Evolutionary conservation across 1,140 invertebrate genomes (phyloP), one percentile per base, ranked within the genome.

Genomic region (Eupristina koningsbergeri): DNA sequence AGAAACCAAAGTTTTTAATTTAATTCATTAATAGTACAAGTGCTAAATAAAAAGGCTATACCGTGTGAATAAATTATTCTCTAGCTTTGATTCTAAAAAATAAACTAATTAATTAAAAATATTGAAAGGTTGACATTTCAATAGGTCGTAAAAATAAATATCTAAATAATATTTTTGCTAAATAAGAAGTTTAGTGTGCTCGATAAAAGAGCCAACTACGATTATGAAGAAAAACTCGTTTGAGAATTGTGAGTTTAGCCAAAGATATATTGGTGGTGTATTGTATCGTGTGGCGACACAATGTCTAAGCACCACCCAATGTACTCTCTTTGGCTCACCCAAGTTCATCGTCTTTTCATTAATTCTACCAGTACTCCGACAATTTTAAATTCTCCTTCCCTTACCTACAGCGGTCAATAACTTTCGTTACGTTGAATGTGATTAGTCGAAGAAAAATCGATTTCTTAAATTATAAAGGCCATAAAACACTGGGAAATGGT

Each of bases 241-340:
- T 19, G 2, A 19, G 29, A 50, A 50, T 11, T 31, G 19, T 26
- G 26, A 19, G 26, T 13, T 50, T 22, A 3, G 22, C 53, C 3
- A 2, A 13, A 58, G 53, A 58, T 58, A 26, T 58, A 76, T 17
- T 80, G 88, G 87, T 86, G 83, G 85, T 79, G 85, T 84, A 87
- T 67, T 86, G 85, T 90, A 86, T 88, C 89, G 89, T 90, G 89
- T 84, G 89, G 89, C 88, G 88, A 87, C 89, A 85, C 79, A 87
- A 86, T 86, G 89, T 89, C 89, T 89, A 85, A 88, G 81, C 87
- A 86, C 79, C 84, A 50, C 47, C 67, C 67, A 29, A 29, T n/a
- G 6, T 31, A 61, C 9, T 1, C 9, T 1, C 31, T 31, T 19
- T 41, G 67, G 29, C 45, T 58, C 53, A 22, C 69, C 50, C 47